A percentile compares a stretch with the other conserved stretches of the same genome.
Evolutionary conservation across 2,797 vertebrate species (phyloP).

Genomic region (Monodelphis domestica): DNA sequence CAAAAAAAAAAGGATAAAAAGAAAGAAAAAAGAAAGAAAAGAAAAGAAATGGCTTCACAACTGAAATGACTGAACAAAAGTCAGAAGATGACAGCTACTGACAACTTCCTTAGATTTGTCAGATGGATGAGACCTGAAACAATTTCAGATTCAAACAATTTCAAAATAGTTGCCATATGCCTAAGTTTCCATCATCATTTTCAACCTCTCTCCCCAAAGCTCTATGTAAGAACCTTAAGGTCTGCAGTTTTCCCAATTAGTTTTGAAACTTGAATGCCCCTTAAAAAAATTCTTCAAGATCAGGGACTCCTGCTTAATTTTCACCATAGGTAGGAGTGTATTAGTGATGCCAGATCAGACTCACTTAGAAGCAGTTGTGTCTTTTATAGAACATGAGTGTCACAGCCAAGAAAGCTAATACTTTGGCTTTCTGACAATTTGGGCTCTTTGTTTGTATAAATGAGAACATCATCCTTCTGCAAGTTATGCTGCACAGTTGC

Average conservation of each 20-base stretch:
- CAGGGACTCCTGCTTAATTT: neutral
- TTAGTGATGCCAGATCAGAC: neutral
- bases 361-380: neutral
- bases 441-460: neutral
- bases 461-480: neutral
- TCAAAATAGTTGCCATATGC: rapidly evolving
- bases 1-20: too few relatives aligned
- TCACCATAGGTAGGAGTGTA: neutral
- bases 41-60: too few relatives aligned
- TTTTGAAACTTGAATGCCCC: too few relatives aligned
- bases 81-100: neutral
- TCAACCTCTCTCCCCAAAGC: neutral
- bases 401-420: slow-evolving; percentile 16
- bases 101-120: neutral
- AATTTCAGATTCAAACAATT: rapidly evolving
- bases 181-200: rapidly evolving
- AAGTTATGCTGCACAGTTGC: neutral
- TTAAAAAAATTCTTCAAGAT: neutral
- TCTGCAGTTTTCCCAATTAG: neutral
- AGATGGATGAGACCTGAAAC: neutral
- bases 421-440: slow-evolving; percentile 36
- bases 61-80: too few relatives aligned
- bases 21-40: too few relatives aligned
- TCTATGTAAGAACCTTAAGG: neutral
- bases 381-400: neutral